Evolutionary conservation across 2,797 vertebrate genomes (phyloP), one percentile per base, ranked within the genome.

Genomic region (Pteronotus mesoamericanus): DNA sequence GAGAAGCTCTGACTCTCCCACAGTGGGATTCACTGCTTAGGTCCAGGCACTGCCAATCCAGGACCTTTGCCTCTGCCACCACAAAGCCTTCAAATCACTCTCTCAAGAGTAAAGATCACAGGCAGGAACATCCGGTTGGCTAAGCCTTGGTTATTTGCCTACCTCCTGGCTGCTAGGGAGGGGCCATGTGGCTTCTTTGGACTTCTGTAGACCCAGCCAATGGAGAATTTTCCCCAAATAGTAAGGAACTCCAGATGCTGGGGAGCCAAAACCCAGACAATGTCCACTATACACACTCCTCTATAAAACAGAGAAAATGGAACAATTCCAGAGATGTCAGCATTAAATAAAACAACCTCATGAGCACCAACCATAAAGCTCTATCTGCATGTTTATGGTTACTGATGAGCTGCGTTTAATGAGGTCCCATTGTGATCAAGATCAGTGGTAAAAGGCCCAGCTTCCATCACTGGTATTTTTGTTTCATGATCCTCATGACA

Each of bases 401-500:
- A 57, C 11, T 21, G 42, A n/a, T 5, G 46, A 64, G 61, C 74
- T 37, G 26, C 9, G 0, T 53, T 37, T 6, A 0, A 16, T 0
- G 5, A 77, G 68, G 59, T 44, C 74, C 68, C 9, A n/a, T 72
- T n/a, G n/a, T 44, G 74, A 89, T 26, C 46, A 34, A 57, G 68
- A 75, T 29, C 55, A 37, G 34, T 1, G 12, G 37, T 32, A 14
- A 61, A 48, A 61, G 72, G 6, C 68, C 29, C 85, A 71, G 71
- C 15, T 14, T 44, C 92, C 61, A 26, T 55, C 4, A 0, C 61
- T 22, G 51, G 32, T 51, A 9, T 57, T 86, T 91, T 46, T 26
- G 32, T 84, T 85, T 72, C 32, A 2, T 34, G 44, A 53, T 26
- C 44, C 69, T 80, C 22, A 37, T 18, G 34, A 32, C 34, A 39